Evolutionary conservation across 2,113 vertebrate genomes (phyloP), one percentile per base, ranked within the genome.

Genomic region (Acrocephalus arundinaceus): DNA sequence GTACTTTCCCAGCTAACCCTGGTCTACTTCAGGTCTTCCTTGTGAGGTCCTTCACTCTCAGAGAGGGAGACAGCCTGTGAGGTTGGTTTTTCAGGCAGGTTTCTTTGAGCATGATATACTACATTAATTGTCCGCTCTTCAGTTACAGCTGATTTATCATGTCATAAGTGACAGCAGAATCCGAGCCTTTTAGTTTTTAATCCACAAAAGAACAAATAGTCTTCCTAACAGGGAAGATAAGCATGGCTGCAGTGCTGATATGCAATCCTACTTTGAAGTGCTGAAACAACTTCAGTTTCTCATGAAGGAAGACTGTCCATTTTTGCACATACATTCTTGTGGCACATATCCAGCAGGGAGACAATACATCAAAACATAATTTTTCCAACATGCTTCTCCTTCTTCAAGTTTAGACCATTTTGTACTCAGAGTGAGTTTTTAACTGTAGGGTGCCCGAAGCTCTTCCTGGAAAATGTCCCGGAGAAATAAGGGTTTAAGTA

Each of bases 371-470:
- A 85, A 93, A 94, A 93, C 20, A 3, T 43, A 51, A 49, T 67
- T 80, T 59, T 85, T 74, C 35, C 65, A 93, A 82, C 41, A 82
- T 62, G 48, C n/a, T 90, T 66, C 11, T 78, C 18, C n/a, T 87
- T 87, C 68, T 91, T 92, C 82, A 82, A 68, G 48, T 90, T 77
- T 77, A 37, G 55, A 83, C 52, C 73, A 41, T 80, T 94, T 83
- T 81, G n/a, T 73, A 88, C 27, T 73, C 31, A 62, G 24, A 87
- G 17, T 66, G 49, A 87, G 10, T 52, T 96, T 90, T 89, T 58
- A 94, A 63, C 43, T 81, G 77, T 31, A 91, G 66, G 23, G 27
- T 2, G 5, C n/a, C 30, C 31, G 27, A 63, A 82, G 35, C 35
- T 72, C 57, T 87, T 85, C 57, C 77, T 79, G 66, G 85, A 87